A percentile compares a stretch with the other conserved stretches of the same genome.
phyloP scores from a whole-genome alignment of 2,797 vertebrate species.

The Gobio occitaniae region DNA sequence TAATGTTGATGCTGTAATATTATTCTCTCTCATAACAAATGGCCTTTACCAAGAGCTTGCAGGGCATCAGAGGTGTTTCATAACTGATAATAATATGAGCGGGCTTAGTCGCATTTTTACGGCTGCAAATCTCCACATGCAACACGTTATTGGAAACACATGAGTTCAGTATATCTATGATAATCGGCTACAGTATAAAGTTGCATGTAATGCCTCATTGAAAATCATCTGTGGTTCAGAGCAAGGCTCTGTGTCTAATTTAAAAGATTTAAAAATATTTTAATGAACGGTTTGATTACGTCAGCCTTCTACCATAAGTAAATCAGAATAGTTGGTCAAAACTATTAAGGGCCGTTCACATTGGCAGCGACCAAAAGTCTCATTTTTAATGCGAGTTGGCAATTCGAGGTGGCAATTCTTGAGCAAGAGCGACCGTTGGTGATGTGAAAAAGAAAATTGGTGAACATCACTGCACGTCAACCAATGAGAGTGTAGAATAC shows the following conservation, averaged over 20 bases:
- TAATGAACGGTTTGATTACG: slow-evolving; percentile 2
- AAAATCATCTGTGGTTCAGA: slow-evolving; percentile 30
- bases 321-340: neutral
- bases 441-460: neutral
- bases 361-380: neutral
- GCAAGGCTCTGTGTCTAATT: slow-evolving; percentile 6
- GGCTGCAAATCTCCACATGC: slow-evolving; percentile 1
- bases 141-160: slow-evolving; percentile 23
- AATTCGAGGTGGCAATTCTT: neutral
- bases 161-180: slow-evolving; percentile 13
- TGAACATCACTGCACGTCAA: neutral
- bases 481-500: neutral
- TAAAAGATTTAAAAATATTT: slow-evolving; percentile 26
- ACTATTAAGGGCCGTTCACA: neutral
- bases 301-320: neutral
- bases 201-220: slow-evolving; percentile 18
- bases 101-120: neutral
- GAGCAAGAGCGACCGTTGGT: neutral
- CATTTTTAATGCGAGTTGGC: neutral
- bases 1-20: slow-evolving; percentile 1
- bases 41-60: neutral
- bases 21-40: neutral
- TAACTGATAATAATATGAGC: slow-evolving; percentile 34
- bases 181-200: slow-evolving; percentile 2
- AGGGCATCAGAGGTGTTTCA: slow-evolving; percentile 36